Percentiles rank a stretch among this genome's conserved stretches.
Evolutionary conservation across 2,888 invertebrate genomes (phyloP).

Genomic region (Macrosoma leucophasiata): DNA sequence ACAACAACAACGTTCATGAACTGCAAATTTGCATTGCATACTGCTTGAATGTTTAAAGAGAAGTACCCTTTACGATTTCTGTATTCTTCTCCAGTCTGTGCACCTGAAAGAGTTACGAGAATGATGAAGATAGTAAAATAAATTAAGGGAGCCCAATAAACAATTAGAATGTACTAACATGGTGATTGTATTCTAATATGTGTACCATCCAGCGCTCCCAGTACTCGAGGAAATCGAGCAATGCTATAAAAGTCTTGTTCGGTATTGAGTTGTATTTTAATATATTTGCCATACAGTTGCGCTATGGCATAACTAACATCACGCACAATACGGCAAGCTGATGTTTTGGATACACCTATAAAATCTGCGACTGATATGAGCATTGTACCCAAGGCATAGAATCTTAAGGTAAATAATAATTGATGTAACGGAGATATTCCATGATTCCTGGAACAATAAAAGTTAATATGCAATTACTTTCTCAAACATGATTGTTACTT

Average conservation of each 20-base stretch:
- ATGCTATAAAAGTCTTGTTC: slow-evolving; percentile 22
- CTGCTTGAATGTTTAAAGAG: slow-evolving; percentile 17
- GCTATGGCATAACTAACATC: slow-evolving; percentile 26
- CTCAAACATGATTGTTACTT: neutral
- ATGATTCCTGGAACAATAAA: slow-evolving; percentile 26
- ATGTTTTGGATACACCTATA: slow-evolving; percentile 27
- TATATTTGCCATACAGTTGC: slow-evolving; percentile 23
- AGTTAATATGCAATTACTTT: too few species aligned
- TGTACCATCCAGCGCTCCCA: slow-evolving; percentile 28
- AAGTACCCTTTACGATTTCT: slow-evolving; percentile 16
- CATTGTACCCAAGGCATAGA: slow-evolving; percentile 30
- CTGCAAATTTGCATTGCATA: slow-evolving; percentile 11
- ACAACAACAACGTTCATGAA: slow-evolving; percentile 16
- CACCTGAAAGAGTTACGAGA: neutral
- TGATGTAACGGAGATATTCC: slow-evolving; percentile 27
- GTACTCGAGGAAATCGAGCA: slow-evolving; percentile 25
- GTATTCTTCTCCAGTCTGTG: slow-evolving; percentile 6
- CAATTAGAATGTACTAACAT: slow-evolving; percentile 17
- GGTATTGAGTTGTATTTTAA: slow-evolving; percentile 16
- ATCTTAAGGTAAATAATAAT: slow-evolving; percentile 26
- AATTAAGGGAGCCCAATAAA: neutral
- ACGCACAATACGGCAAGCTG: slow-evolving; percentile 25
- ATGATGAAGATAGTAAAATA: neutral
- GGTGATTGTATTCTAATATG: slow-evolving; percentile 27
- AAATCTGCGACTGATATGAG: slow-evolving; percentile 28